Conservation (phyloP, 2,113 vertebrate species). For the Nanger granti region DNA sequence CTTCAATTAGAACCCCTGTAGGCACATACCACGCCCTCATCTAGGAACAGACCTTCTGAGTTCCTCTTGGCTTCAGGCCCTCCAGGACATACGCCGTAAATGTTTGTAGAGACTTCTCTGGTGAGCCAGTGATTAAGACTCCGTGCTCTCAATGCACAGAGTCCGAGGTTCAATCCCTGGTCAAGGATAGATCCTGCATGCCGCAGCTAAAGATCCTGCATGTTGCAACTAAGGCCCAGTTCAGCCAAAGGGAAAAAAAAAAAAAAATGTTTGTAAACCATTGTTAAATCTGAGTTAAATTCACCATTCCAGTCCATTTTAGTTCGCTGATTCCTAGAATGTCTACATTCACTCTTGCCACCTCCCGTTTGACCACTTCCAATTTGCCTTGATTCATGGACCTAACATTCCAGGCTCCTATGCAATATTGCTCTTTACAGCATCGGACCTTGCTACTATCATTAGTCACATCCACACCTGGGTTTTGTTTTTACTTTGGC, state of each 20-base stretch:
- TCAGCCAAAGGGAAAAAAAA: background rate
- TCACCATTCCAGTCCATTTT: too few relatives aligned
- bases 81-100: background rate
- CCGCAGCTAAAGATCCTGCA: background rate
- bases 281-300: background rate
- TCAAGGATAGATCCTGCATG: background rate
- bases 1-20: background rate
- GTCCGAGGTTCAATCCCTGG: background rate
- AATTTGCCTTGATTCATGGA: too few relatives aligned
- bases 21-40: background rate
- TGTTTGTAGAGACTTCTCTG: background rate
- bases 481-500: too few relatives aligned
- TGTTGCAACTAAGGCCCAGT: accelerated
- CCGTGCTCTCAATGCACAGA: accelerated
- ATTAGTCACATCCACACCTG: too few relatives aligned
- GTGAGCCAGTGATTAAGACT: background rate
- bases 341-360: too few relatives aligned
- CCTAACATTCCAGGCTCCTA: too few relatives aligned
- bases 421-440: too few relatives aligned
- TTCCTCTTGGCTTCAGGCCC: background rate
- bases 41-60: background rate
- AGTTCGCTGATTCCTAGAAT: too few relatives aligned
- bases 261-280: background rate
- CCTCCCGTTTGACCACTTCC: too few relatives aligned
- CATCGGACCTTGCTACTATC: too few relatives aligned